These are phyloP conservation scores for Emberiza fucata DNA, from an alignment of 2,113 vertebrate genomes.

Conservation along the genomic window DNA sequence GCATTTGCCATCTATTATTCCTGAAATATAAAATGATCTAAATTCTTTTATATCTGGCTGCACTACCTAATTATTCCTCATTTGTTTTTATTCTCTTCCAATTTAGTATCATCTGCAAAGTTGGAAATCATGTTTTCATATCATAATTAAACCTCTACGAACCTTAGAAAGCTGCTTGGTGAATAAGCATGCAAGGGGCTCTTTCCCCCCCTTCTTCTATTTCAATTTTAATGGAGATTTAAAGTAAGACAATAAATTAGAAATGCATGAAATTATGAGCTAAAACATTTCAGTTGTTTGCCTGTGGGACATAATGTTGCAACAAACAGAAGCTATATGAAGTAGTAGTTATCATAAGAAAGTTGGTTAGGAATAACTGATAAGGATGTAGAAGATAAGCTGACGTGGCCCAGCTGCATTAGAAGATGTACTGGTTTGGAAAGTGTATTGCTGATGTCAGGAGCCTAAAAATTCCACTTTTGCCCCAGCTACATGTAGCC, in stretches of 20 bases:
- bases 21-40: slow-evolving; percentile 68
- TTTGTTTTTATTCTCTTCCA: slow-evolving; percentile 80
- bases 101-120: slow-evolving; percentile 76
- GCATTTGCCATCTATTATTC: slow-evolving; percentile 73
- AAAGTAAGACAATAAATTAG: slow-evolving; percentile 70
- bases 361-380: background rate
- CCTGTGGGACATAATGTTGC: slow-evolving; percentile 14
- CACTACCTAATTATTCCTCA: slow-evolving; percentile 76
- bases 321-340: background rate
- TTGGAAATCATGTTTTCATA: slow-evolving; percentile 76
- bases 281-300: slow-evolving; percentile 47
- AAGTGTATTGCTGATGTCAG: background rate
- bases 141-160: slow-evolving; percentile 74
- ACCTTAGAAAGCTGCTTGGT: slow-evolving; percentile 52
- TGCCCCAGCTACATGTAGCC: background rate
- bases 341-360: background rate
- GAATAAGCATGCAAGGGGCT: background rate
- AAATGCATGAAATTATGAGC: slow-evolving; percentile 61
- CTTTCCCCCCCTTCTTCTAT: background rate
- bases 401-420: accelerated
- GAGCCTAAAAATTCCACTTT: background rate
- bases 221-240: slow-evolving; percentile 66
- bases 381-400: background rate
- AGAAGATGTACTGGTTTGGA: background rate
- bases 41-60: slow-evolving; percentile 74